Evolutionary conservation across 2,113 vertebrate genomes (phyloP), one percentile per base, ranked within the genome.

Genomic region (Hiodon tergisus): DNA sequence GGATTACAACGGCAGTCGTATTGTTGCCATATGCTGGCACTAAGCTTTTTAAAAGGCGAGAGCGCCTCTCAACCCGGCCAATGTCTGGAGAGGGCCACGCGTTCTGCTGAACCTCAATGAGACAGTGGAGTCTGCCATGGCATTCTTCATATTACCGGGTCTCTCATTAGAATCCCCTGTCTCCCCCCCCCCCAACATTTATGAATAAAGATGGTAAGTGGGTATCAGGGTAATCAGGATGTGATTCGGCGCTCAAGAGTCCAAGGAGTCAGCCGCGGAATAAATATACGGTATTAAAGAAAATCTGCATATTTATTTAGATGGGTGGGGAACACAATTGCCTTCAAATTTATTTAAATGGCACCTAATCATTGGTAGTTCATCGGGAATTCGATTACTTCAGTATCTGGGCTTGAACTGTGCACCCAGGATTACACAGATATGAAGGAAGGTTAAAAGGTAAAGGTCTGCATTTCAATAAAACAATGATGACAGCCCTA

Each of bases 231-330:
- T 68, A 76, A 71, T 76, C 75, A 63, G 31, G 57, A 53, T 16
- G 62, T 55, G 58, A 62, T 66, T 79, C 57, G 55, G 72, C 71
- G 73, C 67, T 61, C 67, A 47, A 10, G n/a, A 67, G 63, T 48
- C 50, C 55, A 53, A 54, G 60, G 59, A 77, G 60, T 16, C 14
- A 58, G 8, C 2, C 54, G 47, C 48, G 61, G 75, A 76, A 79
- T 76, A 59, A 61, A 77, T 60, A 60, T 16, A 13, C 16, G 62
- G 59, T 65, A 76, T 76, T 78, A 82, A 69, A 55, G 65, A 17
- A 71, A 74, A 81, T 76, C 61, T 62, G 57, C 17, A 60, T 74
- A 66, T 60, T 31, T 57, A 4, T 71, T 77, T 71, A 75, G 62
- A 54, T n/a, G 14, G 52, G 5, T 4, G 72, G 13, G 52, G 31